Evolutionary conservation across 1,140 invertebrate species (phyloP).

Genomic region (Cotesia chilonis): DNA sequence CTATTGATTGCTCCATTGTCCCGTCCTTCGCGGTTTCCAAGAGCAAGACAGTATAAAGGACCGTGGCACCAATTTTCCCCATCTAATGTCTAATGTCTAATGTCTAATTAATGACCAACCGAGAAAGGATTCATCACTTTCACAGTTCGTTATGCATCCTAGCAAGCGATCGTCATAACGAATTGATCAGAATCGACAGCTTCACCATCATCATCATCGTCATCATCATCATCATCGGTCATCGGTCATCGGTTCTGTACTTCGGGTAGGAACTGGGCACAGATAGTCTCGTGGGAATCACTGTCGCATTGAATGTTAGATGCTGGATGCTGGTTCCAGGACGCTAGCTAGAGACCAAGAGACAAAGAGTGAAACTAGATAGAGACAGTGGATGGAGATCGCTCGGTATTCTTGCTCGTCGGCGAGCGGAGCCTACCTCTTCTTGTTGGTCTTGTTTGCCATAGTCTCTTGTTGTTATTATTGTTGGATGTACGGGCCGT

Average conservation of each 20-base stretch:
- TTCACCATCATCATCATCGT: constrained; percentile 1
- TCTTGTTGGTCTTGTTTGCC: constrained; percentile 1
- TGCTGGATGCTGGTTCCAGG: no score
- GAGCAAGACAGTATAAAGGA: background rate
- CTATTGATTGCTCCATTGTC: constrained; percentile 67
- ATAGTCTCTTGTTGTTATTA: constrained; percentile 15
- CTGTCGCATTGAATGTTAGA: background rate
- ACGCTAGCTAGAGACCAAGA: no score
- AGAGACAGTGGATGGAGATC: no score
- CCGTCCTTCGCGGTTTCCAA: constrained; percentile 4
- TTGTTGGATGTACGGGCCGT: constrained; percentile 7
- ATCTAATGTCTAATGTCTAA: no score
- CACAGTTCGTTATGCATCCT: constrained; percentile 31
- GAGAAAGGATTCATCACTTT: constrained; percentile 27
- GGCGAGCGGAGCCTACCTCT: background rate
- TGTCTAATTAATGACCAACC: background rate
- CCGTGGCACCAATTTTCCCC: no score
- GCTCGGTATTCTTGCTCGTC: background rate
- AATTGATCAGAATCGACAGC: background rate
- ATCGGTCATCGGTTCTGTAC: constrained; percentile 2
- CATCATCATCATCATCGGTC: constrained; percentile 30
- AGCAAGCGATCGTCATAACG: background rate
- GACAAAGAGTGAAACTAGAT: no score
- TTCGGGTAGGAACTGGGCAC: no score
- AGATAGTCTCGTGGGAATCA: constrained; percentile 27